Percentiles rank a stretch among this genome's conserved stretches.
These are phyloP conservation scores for Merluccius polli DNA, from an alignment of 2,797 vertebrate genomes.

Conservation along the genomic window DNA sequence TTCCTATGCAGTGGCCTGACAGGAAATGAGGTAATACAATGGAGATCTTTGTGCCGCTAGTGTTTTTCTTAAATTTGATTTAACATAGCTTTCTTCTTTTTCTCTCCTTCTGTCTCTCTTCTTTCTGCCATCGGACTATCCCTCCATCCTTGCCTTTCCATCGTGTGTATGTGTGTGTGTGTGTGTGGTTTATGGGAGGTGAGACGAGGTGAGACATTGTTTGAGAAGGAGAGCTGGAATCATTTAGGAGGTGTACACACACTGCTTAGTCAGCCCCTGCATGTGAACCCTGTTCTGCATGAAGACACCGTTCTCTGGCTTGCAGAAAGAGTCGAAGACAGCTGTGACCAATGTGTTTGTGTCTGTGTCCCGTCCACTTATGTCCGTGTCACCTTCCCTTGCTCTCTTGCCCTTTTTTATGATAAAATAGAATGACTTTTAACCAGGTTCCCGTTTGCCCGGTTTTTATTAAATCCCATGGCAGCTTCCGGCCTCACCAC, in stretches of 20 bases:
- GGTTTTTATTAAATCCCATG: not conserved
- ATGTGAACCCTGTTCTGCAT: slow-evolving; percentile 12
- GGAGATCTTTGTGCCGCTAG: slow-evolving; percentile 49
- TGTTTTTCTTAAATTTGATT: slow-evolving; percentile 10
- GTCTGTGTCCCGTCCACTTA: too few species aligned
- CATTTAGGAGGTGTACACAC: slow-evolving; percentile 41
- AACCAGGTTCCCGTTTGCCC: too few species aligned
- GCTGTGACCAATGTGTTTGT: too few species aligned
- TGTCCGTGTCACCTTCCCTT: too few species aligned
- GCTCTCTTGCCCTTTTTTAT: too few species aligned
- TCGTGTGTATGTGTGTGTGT: slow-evolving; percentile 32
- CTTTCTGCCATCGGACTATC: not conserved
- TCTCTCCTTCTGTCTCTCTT: not conserved
- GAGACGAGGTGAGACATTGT: slow-evolving; percentile 54
- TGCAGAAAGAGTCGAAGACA: too few species aligned
- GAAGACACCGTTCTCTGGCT: not conserved
- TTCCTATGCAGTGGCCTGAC: slow-evolving; percentile 33
- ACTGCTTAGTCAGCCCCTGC: slow-evolving; percentile 36
- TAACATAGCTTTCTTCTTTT: slow-evolving; percentile 30
- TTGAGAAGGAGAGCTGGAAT: slow-evolving; percentile 44
- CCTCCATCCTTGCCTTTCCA: slow-evolving; percentile 41
- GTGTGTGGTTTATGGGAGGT: slow-evolving; percentile 47
- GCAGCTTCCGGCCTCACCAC: not conserved
- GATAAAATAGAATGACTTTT: too few species aligned
- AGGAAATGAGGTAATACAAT: slow-evolving; percentile 67